A percentile compares a stretch with the other conserved stretches of the same genome.
Evolutionary conservation across 2,113 vertebrate genomes (phyloP).

Genomic region (Cygnus atratus): DNA sequence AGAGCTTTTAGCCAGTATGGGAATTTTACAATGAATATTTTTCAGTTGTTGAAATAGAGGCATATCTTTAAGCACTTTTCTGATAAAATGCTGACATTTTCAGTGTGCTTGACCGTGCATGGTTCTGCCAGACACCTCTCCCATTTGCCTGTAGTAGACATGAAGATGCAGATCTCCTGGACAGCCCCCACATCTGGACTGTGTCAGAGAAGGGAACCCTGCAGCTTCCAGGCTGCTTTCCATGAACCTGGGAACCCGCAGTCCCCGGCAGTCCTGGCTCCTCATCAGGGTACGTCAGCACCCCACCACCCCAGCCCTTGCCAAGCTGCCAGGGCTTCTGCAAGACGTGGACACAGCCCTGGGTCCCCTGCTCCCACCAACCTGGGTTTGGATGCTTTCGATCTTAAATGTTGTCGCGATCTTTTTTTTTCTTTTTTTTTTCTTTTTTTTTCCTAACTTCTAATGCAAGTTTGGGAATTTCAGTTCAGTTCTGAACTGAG

Average conservation of each 20-base stretch:
- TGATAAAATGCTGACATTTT: background rate
- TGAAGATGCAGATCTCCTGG: background rate
- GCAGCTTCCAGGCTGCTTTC: slow-evolving; percentile 13
- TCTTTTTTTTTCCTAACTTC: background rate
- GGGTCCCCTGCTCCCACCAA: background rate
- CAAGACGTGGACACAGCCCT: rapidly evolving
- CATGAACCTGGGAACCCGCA: background rate
- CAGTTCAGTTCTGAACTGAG: background rate
- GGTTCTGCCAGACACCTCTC: rapidly evolving
- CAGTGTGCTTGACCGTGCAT: background rate
- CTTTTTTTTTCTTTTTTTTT: too few species aligned
- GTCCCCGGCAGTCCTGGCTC: background rate
- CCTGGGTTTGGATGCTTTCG: background rate
- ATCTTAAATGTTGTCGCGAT: background rate
- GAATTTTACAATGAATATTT: background rate
- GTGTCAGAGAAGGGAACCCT: background rate
- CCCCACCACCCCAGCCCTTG: rapidly evolving
- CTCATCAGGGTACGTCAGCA: rapidly evolving
- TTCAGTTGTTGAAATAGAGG: background rate
- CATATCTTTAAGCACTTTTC: background rate
- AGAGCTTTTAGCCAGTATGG: slow-evolving; percentile 12
- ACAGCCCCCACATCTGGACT: background rate
- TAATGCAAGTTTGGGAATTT: background rate
- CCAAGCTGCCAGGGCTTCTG: background rate
- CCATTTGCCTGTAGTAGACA: background rate